These are phyloP conservation scores for Triplophysa bombifrons DNA, from an alignment of 2,797 vertebrate genomes.

Conservation along the genomic window DNA sequence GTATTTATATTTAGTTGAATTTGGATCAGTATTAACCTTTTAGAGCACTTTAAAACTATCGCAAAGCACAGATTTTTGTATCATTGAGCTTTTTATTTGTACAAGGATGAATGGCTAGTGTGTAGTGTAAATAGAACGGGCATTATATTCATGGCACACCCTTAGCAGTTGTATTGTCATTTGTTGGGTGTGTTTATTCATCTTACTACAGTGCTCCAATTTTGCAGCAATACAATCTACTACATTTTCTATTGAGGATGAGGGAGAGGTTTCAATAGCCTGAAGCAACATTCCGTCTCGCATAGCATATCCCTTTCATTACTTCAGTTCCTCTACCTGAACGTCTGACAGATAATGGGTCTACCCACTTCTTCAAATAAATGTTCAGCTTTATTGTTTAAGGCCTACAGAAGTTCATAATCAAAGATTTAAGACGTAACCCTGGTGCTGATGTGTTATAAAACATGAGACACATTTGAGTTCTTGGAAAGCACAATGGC, in stretches of 20 bases:
- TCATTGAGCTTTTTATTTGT: background rate
- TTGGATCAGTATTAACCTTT: background rate
- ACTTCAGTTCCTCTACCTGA: constrained; percentile 29
- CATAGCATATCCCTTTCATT: constrained; percentile 41
- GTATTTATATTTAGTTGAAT: background rate
- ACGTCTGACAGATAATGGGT: constrained; percentile 25
- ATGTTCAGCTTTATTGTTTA: background rate
- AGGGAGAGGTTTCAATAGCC: constrained; percentile 20
- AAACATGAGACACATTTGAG: background rate
- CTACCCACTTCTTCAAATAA: constrained; percentile 1
- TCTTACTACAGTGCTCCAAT: constrained; percentile 16
- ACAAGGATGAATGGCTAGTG: background rate
- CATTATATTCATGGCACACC: constrained; percentile 36
- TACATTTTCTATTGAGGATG: constrained; percentile 20
- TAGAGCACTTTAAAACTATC: background rate
- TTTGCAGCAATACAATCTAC: constrained; percentile 26
- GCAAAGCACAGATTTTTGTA: background rate
- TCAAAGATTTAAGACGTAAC: background rate
- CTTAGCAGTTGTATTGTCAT: constrained; percentile 30
- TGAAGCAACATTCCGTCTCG: constrained; percentile 43
- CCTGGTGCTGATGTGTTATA: background rate
- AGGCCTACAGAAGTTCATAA: background rate
- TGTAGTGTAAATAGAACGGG: constrained; percentile 18
- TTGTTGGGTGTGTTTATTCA: constrained; percentile 25
- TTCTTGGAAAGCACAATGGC: background rate